Percentiles rank a stretch among this genome's conserved stretches.
phyloP scores from a whole-genome alignment of 2,113 vertebrate species.

The Saiga tatarica region DNA sequence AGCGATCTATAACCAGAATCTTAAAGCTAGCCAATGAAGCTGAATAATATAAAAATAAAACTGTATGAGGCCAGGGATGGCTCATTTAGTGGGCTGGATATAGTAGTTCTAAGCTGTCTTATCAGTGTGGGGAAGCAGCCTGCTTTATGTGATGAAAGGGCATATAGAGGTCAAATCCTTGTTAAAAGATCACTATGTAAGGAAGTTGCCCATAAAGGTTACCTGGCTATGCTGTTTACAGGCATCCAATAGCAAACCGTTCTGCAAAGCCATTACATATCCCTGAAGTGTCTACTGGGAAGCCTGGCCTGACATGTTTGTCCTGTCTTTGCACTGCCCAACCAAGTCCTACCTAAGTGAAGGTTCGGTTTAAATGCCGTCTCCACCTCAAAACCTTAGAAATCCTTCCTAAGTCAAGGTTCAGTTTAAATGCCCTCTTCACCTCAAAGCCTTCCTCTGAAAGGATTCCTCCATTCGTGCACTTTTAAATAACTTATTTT shows the following conservation, averaged over 20 bases:
- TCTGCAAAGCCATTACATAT: neutral
- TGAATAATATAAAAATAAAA: neutral
- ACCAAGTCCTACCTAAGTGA: neutral
- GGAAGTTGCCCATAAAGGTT: neutral
- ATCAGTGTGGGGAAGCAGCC: no score
- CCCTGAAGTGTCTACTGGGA: neutral
- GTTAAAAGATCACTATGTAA: neutral
- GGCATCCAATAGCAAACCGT: neutral
- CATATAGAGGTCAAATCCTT: neutral
- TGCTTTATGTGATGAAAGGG: neutral
- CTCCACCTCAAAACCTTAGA: neutral
- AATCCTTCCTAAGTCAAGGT: neutral
- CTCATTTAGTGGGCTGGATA: neutral
- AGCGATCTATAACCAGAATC: neutral
- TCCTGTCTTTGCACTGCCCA: neutral
- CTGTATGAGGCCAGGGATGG: neutral
- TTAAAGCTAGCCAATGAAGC: neutral
- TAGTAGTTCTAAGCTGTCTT: neutral
- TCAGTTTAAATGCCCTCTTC: neutral
- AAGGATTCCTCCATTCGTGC: neutral
- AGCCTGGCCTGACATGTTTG: neutral
- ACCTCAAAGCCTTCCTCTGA: neutral
- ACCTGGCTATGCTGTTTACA: neutral
- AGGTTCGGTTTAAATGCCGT: neutral
- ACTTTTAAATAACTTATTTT: neutral